These are phyloP conservation scores for Sepiola atlantica DNA, from an alignment of 2,888 invertebrate genomes.

Conservation along the genomic window DNA sequence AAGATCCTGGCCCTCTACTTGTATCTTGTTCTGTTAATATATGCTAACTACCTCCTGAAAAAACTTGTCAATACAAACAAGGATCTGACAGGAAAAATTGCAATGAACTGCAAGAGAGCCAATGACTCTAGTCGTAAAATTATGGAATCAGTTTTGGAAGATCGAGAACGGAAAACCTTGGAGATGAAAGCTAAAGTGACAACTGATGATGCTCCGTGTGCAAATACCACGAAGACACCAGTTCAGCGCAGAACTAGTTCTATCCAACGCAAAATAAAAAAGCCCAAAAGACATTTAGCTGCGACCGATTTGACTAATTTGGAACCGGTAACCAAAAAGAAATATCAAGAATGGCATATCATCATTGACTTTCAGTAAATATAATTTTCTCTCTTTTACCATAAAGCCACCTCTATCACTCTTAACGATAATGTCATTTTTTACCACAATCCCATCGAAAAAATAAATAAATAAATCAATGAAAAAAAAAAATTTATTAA, in stretches of 20 bases:
- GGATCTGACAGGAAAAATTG: not conserved
- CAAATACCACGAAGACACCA: not conserved
- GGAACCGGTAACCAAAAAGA: not conserved
- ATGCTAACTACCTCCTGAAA: not conserved
- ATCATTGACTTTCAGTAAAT: slow-evolving; percentile 44
- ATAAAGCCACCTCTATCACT: not conserved
- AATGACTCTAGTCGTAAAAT: not conserved
- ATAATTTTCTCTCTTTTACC: not conserved
- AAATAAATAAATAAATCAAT: too few species aligned
- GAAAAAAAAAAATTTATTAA: too few species aligned
- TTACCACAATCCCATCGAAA: too few species aligned
- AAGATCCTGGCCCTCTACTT: not conserved
- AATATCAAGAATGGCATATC: slow-evolving; percentile 33
- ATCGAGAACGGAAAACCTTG: not conserved
- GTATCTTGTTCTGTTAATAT: not conserved
- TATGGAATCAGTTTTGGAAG: not conserved
- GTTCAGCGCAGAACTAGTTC: not conserved
- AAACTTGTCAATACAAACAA: not conserved
- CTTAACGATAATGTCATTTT: not conserved
- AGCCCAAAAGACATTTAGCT: not conserved
- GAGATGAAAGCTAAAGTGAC: not conserved
- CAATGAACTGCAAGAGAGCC: not conserved
- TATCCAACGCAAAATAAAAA: not conserved
- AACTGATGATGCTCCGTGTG: not conserved
- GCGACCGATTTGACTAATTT: not conserved